Base-by-base conservation (phyloP, 2,797 vertebrate species). In the Liparis tanakae region DNA sequence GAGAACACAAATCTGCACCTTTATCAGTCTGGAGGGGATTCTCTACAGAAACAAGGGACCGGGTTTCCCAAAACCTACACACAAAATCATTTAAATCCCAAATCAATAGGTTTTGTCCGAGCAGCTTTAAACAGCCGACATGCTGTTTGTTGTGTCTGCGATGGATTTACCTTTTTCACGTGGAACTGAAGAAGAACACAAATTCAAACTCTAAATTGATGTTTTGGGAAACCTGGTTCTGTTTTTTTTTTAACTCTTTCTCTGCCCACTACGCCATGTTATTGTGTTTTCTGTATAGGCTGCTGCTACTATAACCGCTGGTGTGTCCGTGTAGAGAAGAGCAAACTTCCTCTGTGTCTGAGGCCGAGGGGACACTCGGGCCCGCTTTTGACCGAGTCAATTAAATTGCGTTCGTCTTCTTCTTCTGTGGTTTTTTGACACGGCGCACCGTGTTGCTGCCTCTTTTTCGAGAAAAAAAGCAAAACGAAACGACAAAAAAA, bases 261-360 rank as follows among this genome's bases (percentile, higher is more conserved):
- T 94, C 90, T 92, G 92, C 94, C 93, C 93, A 90, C 91, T 90
- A 94, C 74, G 92, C 93, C 91, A 93, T 77, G 39, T 88, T 88
- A 62, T 85, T 62, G 82, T 87, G 79, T 87, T 84, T 85, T 82
- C 79, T 90, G 89, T 86, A 78, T 87, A 67, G 81, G 88, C 88
- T 89, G 88, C 86, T 89, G 89, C 90, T 91, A 85, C 87, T 88
- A 82, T 85, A 87, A 87, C 87, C 36, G 87, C 82, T 71, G 83
- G 87, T 88, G 85, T 83, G 84, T 89, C 51, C 20, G 70, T 78
- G 70, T 88, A 80, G 80, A 90, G 78, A 85, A 80, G 83, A 89
- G 81, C 67, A 72, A 83, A 88, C 85, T 79, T 90, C 88, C 89
- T 89, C 89, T 90, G 88, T 89, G 90, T 89, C 74, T 59, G 80